Evolutionary conservation across 1,140 invertebrate genomes (phyloP), one percentile per base, ranked within the genome.

Genomic region (Apocrypta bakeri): DNA sequence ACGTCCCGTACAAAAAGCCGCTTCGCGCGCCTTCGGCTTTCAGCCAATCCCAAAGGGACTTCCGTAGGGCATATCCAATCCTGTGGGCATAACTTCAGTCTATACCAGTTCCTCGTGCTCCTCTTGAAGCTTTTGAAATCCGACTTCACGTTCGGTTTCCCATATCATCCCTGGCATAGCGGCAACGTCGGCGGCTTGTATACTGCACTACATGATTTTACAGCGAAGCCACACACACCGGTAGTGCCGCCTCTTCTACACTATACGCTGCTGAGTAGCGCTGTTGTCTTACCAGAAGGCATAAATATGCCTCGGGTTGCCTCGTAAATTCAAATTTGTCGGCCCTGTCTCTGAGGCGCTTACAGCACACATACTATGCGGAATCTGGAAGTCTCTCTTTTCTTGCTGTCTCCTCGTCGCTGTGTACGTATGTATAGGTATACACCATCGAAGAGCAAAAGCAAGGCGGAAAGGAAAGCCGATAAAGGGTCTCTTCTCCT

Each of bases 271-370:
- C 25, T 29, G 29, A 31, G 27, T 68, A 68, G n/a, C n/a, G 61
- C 29, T 12, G 31, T 78, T 66, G 64, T 66, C 42, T 68, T 40
- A 37, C 29, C 31, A 42, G 42, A 48, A 69, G 64, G 31, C 73
- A 76, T 76, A 82, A 76, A 82, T 71, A 76, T 48, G 66, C 61
- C 42, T 21, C 29, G 61, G 37, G 3, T 37, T 37, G n/a, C 14
- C 21, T 76, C 80, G 80, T 82, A 76, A 82, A 82, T 82, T 82
- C 73, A 82, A 82, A 82, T 82, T 72, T 61, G 48, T 77, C 14
- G 9, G 0, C 9, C 40, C 21, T 75, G 63, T 66, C 63, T 66
- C 63, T 29, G 63, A n/a, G 12, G 63, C 63, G 25, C 24, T 2
- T 25, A 14, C 3, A 66, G 33, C 63, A 11, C 37, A 40, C 25